Evolutionary conservation across 2,113 vertebrate species (phyloP), one percentile per base, ranked within the genome.

Genomic region (Eptatretus burgeri): DNA sequence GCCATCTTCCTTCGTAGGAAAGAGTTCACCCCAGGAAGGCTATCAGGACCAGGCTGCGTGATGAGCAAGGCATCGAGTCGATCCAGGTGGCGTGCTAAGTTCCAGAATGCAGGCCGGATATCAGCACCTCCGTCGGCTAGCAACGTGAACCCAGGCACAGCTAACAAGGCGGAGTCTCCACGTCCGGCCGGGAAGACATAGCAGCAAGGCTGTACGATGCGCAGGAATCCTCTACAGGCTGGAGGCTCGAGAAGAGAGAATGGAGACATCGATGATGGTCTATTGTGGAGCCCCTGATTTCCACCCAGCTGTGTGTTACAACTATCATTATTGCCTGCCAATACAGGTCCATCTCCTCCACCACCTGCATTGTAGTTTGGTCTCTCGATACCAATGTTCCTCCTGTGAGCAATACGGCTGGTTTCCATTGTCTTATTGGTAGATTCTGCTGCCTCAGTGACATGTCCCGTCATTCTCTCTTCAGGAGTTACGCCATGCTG

Each of bases 11-110:
- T 78, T 66, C 73, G 76, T 10, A 98, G 76, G 49, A 98, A 71
- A 66, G 83, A 85, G 75, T 89, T 94, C 51, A 94, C 65, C 0
- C 88, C 89, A 0, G 84, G 86, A 13, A 98, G 76, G 67, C 84
- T 98, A 74, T 95, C 91, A 0, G 80, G 78, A 0, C 87, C 88
- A 0, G 72, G 67, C 5, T 93, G 91, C 0, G 89, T 98, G 67
- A 93, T 74, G 64, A 98, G 73, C 64, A 95, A 71, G 0, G 82
- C 80, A n/a, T 98, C 91, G 1, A 98, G 74, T 2, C 91, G 71
- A 73, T 98, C 91, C 71, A 98, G 75, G 71, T 98, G 89, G 19
- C 91, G 70, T 11, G 95, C 82, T 69, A 98, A 76, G 68, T 95
- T 94, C 89, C 89, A 98, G 71, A 94, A 98, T 68, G 78, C 82